phyloP scores from a whole-genome alignment of 2,888 invertebrate species.

The Slavum lentiscoides region DNA sequence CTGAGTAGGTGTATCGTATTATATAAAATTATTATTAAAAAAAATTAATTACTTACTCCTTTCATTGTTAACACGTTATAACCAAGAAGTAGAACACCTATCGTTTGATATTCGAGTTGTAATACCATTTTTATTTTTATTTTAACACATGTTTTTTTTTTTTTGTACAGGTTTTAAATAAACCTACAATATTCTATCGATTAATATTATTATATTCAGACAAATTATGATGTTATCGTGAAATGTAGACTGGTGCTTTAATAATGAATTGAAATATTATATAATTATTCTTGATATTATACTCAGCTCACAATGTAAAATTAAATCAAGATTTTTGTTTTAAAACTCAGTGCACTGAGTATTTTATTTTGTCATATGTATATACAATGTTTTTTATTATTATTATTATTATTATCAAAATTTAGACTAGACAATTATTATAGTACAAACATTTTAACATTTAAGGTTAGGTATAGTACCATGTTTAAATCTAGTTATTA shows the following conservation, averaged over 20 bases:
- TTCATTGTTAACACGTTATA: no score
- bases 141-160: background rate
- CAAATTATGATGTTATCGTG: slow-evolving; percentile 3
- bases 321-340: slow-evolving; percentile 19
- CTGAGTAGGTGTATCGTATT: no score
- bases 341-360: slow-evolving; percentile 35
- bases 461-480: slow-evolving; percentile 36
- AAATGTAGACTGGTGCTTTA: slow-evolving; percentile 48
- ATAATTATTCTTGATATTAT: slow-evolving; percentile 43
- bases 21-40: no score
- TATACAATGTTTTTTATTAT: slow-evolving; percentile 29
- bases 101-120: no score
- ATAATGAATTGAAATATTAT: slow-evolving; percentile 18
- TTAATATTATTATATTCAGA: slow-evolving; percentile 10
- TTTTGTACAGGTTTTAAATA: slow-evolving; percentile 9
- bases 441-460: slow-evolving; percentile 45
- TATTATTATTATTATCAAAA: slow-evolving; percentile 35
- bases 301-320: slow-evolving; percentile 43
- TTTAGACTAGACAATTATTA: slow-evolving; percentile 39
- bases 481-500: slow-evolving; percentile 38
- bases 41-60: no score
- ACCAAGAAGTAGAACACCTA: no score
- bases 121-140: background rate
- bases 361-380: slow-evolving; percentile 43
- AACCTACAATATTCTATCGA: background rate